phyloP scores from a whole-genome alignment of 2,113 vertebrate species.

The Solenodon paradoxus region DNA sequence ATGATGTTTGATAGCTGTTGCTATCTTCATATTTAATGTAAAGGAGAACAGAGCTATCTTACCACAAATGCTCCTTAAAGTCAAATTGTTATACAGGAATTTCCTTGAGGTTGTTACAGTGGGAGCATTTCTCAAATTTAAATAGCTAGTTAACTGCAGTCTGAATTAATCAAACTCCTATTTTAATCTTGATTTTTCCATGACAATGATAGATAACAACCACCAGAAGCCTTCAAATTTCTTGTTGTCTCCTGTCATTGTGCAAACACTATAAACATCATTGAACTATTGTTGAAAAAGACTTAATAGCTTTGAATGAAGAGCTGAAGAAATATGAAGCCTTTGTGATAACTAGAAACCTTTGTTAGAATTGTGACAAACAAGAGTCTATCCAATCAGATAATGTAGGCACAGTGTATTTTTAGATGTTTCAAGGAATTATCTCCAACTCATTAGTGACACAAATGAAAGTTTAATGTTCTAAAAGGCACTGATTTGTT shows the following conservation, averaged over 20 bases:
- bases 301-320: conserved; percentile 9
- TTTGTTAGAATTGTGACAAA: background rate
- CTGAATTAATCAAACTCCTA: background rate
- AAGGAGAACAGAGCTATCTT: background rate
- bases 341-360: conserved; percentile 24
- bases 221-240: background rate
- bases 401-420: background rate
- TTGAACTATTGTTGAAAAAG: conserved; percentile 1
- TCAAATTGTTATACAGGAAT: background rate
- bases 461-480: conserved; percentile 48
- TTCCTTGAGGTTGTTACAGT: background rate
- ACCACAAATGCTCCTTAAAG: background rate
- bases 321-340: background rate
- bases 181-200: conserved; percentile 26
- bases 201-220: background rate
- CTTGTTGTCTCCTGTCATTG: background rate
- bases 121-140: background rate
- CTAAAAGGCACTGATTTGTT: background rate
- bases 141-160: background rate
- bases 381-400: background rate
- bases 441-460: conserved; percentile 7
- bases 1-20: background rate
- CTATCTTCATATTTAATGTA: background rate
- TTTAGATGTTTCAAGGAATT: conserved; percentile 40
- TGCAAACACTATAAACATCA: background rate